A percentile compares a stretch with the other conserved stretches of the same genome.
Conservation (phyloP, 2,797 vertebrate species). For the Arrhamphus sclerolepis region DNA sequence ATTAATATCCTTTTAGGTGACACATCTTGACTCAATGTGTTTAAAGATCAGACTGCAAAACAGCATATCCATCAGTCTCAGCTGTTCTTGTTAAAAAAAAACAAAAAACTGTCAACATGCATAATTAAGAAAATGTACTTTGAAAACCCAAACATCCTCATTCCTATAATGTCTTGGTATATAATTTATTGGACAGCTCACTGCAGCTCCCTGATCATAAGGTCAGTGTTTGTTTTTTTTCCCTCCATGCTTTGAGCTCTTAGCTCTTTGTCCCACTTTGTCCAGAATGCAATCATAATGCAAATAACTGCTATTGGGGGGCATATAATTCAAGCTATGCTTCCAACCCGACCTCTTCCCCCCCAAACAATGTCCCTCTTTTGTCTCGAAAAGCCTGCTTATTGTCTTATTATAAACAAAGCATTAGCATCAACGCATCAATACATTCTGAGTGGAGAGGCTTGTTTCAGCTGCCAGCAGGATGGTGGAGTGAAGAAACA, state of each 20-base stretch:
- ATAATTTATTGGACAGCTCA: not conserved
- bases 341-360: conserved; percentile 53
- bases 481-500: conserved; percentile 12
- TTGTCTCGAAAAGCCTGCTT: conserved; percentile 48
- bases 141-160: not conserved
- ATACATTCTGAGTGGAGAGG: conserved; percentile 29
- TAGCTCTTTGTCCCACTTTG: conserved; percentile 31
- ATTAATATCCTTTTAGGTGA: not conserved
- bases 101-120: not conserved
- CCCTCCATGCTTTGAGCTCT: not conserved
- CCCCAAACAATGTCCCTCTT: conserved; percentile 47
- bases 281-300: conserved; percentile 27
- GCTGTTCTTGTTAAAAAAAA: too few relatives aligned
- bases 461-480: conserved; percentile 32
- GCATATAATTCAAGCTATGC: conserved; percentile 57
- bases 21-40: too few relatives aligned
- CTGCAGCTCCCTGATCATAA: not conserved
- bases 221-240: not conserved
- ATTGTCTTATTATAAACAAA: conserved; percentile 66
- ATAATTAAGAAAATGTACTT: not conserved
- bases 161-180: not conserved
- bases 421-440: conserved; percentile 39
- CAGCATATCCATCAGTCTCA: too few relatives aligned
- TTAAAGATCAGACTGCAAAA: too few relatives aligned
- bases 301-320: conserved; percentile 27